These are phyloP conservation scores for Drosophila erecta DNA, from an alignment of 1,140 invertebrate species.

Conservation along the genomic window DNA sequence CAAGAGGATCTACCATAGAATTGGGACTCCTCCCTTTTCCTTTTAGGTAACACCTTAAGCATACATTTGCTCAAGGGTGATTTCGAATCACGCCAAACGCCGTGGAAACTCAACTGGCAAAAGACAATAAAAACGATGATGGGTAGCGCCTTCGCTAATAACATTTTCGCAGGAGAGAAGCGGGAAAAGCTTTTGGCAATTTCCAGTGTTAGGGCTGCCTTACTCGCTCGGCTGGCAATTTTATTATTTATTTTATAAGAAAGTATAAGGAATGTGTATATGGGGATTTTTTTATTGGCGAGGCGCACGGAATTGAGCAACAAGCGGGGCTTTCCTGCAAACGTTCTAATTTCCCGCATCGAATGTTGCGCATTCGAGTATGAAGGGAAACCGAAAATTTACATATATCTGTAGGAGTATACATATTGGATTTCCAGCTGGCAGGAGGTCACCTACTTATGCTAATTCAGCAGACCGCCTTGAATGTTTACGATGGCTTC, in stretches of 20 bases:
- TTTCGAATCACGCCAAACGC: constrained; percentile 30
- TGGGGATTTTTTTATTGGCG: constrained; percentile 35
- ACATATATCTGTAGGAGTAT: constrained; percentile 23
- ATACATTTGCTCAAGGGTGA: constrained; percentile 15
- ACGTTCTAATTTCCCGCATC: constrained; percentile 68
- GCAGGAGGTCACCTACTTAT: constrained; percentile 49
- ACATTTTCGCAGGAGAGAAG: constrained; percentile 26
- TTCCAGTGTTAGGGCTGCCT: constrained; percentile 8
- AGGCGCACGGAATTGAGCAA: constrained; percentile 25
- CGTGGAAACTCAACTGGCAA: constrained; percentile 44
- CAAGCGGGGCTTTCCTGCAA: constrained; percentile 36
- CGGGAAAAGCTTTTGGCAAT: constrained; percentile 34
- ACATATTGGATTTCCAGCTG: not conserved
- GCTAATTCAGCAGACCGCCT: constrained; percentile 63
- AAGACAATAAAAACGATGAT: constrained; percentile 61
- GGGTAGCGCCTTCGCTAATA: constrained; percentile 38
- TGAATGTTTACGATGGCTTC: constrained; percentile 59
- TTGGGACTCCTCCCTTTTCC: not conserved
- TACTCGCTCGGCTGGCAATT: constrained; percentile 29
- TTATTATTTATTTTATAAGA: constrained; percentile 51
- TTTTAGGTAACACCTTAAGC: constrained; percentile 11
- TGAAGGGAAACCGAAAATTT: constrained; percentile 53
- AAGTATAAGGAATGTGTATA: constrained; percentile 28
- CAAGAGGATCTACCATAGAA: not conserved
- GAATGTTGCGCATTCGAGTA: constrained; percentile 67